These are phyloP conservation scores for Ypsolopha scabrella DNA, from an alignment of 2,888 invertebrate genomes.

Conservation along the genomic window DNA sequence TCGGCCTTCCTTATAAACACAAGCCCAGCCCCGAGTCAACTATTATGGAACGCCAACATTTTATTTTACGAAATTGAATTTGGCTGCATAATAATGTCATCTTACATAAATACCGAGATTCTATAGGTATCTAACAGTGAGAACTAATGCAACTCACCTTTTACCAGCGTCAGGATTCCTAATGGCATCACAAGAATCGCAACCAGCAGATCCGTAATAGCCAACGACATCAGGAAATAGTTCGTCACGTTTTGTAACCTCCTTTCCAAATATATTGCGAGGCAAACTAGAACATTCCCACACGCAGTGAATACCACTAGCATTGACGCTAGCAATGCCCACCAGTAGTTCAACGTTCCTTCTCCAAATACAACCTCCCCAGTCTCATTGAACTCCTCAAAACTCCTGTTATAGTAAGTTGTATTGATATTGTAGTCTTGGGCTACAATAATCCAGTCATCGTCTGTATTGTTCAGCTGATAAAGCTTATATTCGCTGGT, in stretches of 20 bases:
- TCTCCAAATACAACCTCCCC: constrained; percentile 13
- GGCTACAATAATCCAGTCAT: constrained; percentile 12
- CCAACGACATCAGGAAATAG: constrained; percentile 95
- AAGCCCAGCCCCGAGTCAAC: too few species aligned
- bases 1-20: too few species aligned
- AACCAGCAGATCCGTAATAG: constrained; percentile 95
- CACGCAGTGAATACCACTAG: constrained; percentile 89
- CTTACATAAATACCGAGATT: too few species aligned
- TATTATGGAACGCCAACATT: too few species aligned
- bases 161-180: constrained; percentile 84
- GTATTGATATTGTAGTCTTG: constrained; percentile 15
- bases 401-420: constrained; percentile 19
- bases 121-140: too few species aligned
- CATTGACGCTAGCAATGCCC: constrained; percentile 81
- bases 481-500: constrained; percentile 12
- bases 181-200: constrained; percentile 96
- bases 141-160: constrained; percentile 73
- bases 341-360: constrained; percentile 76
- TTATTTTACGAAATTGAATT: too few species aligned
- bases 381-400: constrained; percentile 21
- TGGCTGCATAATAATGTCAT: too few species aligned
- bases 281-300: constrained; percentile 93
- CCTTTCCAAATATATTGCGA: constrained; percentile 93
- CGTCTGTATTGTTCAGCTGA: constrained; percentile 17
- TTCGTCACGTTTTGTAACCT: constrained; percentile 96